Evolutionary conservation across 2,797 vertebrate genomes (phyloP), one percentile per base, ranked within the genome.

Genomic region (Smutsia temminckii): DNA sequence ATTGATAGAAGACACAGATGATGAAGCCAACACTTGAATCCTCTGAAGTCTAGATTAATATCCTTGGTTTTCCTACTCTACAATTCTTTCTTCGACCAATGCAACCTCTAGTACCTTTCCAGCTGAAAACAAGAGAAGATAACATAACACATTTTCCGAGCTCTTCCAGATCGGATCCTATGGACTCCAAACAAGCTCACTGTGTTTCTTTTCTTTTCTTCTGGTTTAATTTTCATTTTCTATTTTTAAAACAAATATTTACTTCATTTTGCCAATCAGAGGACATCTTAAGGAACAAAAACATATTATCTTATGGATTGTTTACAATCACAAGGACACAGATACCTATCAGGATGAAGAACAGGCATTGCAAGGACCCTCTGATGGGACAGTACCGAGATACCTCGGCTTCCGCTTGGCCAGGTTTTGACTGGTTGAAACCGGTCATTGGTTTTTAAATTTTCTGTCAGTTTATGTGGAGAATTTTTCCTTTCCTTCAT

Each of bases 1-100:
- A 89, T 98, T 99, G 98, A 99, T 99, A 93, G 99, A 99, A 97
- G 99, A 99, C 98, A 99, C 99, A 0, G 99, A 99, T 0, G 99
- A 99, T 2, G 99, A 99, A 98, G 99, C 98, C 97, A 99, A 99
- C 99, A 99, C 99, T 99, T 99, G 98, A 99, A 98, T 97, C 89
- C 95, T 97, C 89, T 46, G 93, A 89, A 90, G 94, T 97, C 95
- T 93, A 96, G 88, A 97, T 97, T 97, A 84, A 21, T 97, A 98
- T 98, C 98, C 98, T 98, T 98, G 97, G 92, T 98, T 98, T 97
- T 98, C 97, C 98, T 97, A 5, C 97, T 98, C 97, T 96, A 96
- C 97, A 97, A 89, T 97, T 97, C 97, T 98, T 97, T 97, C 97
- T 97, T 98, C 92, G 94, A 98, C 98, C 98, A 98, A 98, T 94